Percentiles rank a stretch among this genome's conserved stretches.
phyloP scores from a whole-genome alignment of 2,888 invertebrate genomes.

The Trichopoda pennipes region DNA sequence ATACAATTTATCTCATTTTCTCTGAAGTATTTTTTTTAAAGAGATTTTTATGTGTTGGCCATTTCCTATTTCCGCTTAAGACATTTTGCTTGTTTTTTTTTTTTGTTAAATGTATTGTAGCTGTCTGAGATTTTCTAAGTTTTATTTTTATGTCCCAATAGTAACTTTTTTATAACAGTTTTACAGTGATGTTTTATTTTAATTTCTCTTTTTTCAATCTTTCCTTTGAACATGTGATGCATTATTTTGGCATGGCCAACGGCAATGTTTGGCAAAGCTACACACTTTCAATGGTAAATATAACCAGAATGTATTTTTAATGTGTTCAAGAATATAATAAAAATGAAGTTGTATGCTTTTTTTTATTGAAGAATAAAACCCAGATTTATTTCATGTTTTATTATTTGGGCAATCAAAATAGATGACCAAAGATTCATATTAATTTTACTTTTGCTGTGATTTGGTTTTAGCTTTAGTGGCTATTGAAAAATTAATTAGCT shows the following conservation, averaged over 20 bases:
- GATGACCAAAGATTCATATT: conserved; percentile 10
- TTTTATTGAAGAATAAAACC: neutral
- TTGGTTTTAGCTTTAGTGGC: neutral
- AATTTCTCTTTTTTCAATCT: neutral
- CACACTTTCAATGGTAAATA: conserved; percentile 3
- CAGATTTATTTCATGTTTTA: conserved; percentile 13
- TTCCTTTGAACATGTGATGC: conserved; percentile 23
- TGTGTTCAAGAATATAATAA: conserved; percentile 30
- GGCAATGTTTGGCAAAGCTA: neutral
- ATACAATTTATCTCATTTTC: conserved; percentile 28
- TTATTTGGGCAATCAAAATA: neutral
- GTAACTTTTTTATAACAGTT: conserved; percentile 23
- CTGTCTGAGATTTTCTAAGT: conserved; percentile 20
- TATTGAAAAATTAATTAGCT: neutral
- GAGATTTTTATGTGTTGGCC: conserved; percentile 56
- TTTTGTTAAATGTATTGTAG: conserved; percentile 3
- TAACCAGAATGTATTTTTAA: conserved; percentile 20
- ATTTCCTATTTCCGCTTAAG: conserved; percentile 60
- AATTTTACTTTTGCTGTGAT: neutral
- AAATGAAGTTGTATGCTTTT: neutral
- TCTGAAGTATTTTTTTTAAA: neutral
- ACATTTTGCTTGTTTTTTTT: conserved; percentile 9
- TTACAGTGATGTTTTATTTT: conserved; percentile 29
- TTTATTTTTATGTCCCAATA: conserved; percentile 17
- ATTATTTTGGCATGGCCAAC: conserved; percentile 14